A percentile compares a stretch with the other conserved stretches of the same genome.
Evolutionary conservation across 2,113 vertebrate genomes (phyloP).

Genomic region (Labrus mixtus): DNA sequence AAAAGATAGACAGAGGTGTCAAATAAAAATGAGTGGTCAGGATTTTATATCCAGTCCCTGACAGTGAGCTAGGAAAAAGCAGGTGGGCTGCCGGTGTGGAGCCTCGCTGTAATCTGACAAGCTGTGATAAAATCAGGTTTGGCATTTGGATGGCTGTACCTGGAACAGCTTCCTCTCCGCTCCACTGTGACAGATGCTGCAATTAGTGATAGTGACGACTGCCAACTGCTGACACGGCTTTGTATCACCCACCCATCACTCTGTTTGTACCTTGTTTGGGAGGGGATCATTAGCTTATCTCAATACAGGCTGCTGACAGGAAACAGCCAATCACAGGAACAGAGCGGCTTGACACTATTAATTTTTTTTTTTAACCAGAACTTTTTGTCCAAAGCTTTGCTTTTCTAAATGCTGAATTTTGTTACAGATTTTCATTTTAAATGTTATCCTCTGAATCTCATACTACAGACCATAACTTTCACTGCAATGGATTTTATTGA

Average conservation of each 20-base stretch:
- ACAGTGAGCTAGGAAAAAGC: slow-evolving; percentile 5
- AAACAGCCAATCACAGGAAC: slow-evolving; percentile 35
- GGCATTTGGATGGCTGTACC: slow-evolving; percentile 63
- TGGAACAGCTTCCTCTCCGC: slow-evolving; percentile 48
- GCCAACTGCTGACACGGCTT: slow-evolving; percentile 67
- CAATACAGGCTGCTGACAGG: slow-evolving; percentile 25
- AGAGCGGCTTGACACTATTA: slow-evolving; percentile 4
- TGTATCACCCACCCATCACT: slow-evolving; percentile 35
- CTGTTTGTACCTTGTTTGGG: slow-evolving; percentile 15
- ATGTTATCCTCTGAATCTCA: background rate
- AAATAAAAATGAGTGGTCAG: background rate
- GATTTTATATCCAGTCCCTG: slow-evolving; percentile 23
- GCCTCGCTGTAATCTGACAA: slow-evolving; percentile 56
- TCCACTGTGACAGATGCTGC: slow-evolving; percentile 67
- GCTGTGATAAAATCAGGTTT: slow-evolving; percentile 62
- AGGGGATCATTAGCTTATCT: slow-evolving; percentile 58
- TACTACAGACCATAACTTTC: background rate
- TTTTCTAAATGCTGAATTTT: slow-evolving; percentile 11
- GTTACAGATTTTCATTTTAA: background rate
- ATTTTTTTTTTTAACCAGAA: background rate
- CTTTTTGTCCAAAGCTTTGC: slow-evolving; percentile 2
- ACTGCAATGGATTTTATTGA: background rate
- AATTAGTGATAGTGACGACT: slow-evolving; percentile 63
- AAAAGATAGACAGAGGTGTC: slow-evolving; percentile 9
- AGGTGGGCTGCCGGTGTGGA: slow-evolving; percentile 31